Conservation (phyloP, 2,888 invertebrate genomes). For the Cetonia aurata region DNA sequence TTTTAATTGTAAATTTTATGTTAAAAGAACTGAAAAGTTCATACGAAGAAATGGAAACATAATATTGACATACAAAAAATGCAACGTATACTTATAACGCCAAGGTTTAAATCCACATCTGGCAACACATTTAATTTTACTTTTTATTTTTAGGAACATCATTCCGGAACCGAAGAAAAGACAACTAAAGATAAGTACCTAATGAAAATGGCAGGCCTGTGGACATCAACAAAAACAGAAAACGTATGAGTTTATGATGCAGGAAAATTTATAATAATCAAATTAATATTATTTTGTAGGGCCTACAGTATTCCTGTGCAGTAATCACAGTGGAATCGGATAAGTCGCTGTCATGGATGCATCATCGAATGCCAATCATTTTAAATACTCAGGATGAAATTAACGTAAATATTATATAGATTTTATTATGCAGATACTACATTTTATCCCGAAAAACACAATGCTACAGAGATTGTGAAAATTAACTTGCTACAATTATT, state of each 20-base stretch:
- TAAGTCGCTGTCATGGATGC: constrained; percentile 77
- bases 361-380: constrained; percentile 86
- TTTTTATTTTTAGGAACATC: constrained; percentile 29
- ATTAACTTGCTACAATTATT: too few relatives aligned
- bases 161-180: constrained; percentile 66
- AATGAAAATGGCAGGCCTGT: constrained; percentile 83
- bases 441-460: background rate
- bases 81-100: too few relatives aligned
- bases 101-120: background rate
- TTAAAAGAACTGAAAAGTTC: too few relatives aligned
- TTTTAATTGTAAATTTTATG: too few relatives aligned
- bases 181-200: constrained; percentile 76
- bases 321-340: constrained; percentile 84
- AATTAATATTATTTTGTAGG: constrained; percentile 40
- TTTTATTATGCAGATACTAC: background rate
- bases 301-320: constrained; percentile 69
- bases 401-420: constrained; percentile 65
- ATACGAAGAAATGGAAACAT: too few relatives aligned
- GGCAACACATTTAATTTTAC: background rate
- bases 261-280: background rate
- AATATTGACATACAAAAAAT: too few relatives aligned
- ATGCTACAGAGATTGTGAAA: background rate
- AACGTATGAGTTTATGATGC: constrained; percentile 68
- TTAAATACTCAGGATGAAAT: constrained; percentile 76
- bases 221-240: constrained; percentile 67